Evolutionary conservation across 2,797 vertebrate genomes (phyloP).

Genomic region (Mionectes olivaceus): DNA sequence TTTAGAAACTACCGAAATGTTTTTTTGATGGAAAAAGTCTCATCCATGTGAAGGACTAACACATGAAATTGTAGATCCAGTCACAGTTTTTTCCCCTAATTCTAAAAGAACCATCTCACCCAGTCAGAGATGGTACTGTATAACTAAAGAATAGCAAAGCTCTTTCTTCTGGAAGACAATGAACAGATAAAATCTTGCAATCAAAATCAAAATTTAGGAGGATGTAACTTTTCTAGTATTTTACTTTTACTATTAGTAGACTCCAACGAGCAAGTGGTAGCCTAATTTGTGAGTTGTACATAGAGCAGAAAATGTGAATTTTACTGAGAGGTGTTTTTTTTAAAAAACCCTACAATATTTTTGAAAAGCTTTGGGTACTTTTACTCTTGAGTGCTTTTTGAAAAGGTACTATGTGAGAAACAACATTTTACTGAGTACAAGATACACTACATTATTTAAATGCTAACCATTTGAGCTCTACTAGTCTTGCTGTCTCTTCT

Average conservation of each 20-base stretch:
- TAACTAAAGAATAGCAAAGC: background rate
- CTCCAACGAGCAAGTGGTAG: background rate
- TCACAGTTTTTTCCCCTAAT: background rate
- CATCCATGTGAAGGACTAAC: background rate
- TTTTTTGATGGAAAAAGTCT: background rate
- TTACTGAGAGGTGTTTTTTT: background rate
- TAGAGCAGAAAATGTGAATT: background rate
- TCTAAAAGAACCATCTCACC: background rate
- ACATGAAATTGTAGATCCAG: background rate
- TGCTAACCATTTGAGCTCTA: background rate
- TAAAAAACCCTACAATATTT: background rate
- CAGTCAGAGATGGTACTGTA: background rate
- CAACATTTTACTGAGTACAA: background rate
- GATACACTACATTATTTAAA: background rate
- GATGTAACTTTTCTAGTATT: background rate
- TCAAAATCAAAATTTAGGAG: background rate
- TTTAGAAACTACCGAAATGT: background rate
- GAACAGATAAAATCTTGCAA: background rate
- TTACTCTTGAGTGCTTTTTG: background rate
- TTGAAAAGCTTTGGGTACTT: background rate
- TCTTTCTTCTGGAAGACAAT: background rate
- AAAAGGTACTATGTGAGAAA: background rate
- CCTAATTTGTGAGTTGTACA: background rate
- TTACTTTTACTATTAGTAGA: background rate
- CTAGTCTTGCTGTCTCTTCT: background rate